Evolutionary conservation across 2,888 invertebrate species (phyloP).

Genomic region (Willowsia nigromaculata): DNA sequence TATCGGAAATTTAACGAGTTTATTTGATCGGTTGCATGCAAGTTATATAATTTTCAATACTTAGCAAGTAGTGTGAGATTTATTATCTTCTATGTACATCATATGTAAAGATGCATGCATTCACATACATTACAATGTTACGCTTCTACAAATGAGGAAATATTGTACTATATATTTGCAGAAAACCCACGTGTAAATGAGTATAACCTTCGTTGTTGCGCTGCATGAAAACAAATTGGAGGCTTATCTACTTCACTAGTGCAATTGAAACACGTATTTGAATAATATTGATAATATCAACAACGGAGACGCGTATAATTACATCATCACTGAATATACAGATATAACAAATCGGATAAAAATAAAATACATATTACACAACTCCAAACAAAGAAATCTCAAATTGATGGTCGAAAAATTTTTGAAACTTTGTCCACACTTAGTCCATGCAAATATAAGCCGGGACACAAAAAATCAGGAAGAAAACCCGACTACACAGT

Average conservation of each 20-base stretch:
- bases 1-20: too few relatives aligned
- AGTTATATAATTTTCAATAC: not conserved
- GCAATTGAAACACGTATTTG: not conserved
- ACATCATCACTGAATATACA: too few relatives aligned
- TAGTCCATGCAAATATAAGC: too few relatives aligned
- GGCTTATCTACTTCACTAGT: not conserved
- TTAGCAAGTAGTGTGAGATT: not conserved
- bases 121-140: not conserved
- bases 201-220: conserved; percentile 20
- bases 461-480: too few relatives aligned
- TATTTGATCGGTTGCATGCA: not conserved
- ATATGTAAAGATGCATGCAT: not conserved
- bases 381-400: too few relatives aligned
- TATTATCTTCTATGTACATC: not conserved
- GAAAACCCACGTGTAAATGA: conserved; percentile 16
- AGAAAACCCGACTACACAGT: too few relatives aligned
- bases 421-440: too few relatives aligned
- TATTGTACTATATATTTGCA: conserved; percentile 58
- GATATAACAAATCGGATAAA: too few relatives aligned
- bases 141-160: not conserved
- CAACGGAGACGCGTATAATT: too few relatives aligned
- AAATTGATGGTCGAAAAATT: not conserved
- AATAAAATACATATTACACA: too few relatives aligned
- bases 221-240: conserved; percentile 7
- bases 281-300: not conserved